These are phyloP conservation scores for Penaeus indicus DNA, from an alignment of 1,140 invertebrate species.

Conservation along the genomic window DNA sequence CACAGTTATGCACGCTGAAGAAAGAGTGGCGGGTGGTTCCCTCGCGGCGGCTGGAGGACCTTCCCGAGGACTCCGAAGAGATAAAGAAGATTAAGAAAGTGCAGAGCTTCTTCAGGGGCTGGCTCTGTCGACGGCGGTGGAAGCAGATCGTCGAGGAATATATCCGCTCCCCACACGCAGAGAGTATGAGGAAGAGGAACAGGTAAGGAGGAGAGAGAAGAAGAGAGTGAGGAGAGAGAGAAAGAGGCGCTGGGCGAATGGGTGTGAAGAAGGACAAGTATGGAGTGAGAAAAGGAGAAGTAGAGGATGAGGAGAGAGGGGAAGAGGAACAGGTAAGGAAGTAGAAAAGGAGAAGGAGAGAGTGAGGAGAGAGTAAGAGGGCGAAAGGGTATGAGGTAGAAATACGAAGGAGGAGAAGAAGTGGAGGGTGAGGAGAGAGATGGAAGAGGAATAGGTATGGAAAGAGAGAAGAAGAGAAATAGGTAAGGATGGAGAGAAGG, in stretches of 20 bases:
- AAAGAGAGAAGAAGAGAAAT: background rate
- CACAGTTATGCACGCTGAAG: conserved; percentile 84
- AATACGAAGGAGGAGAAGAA: background rate
- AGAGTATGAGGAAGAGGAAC: conserved; percentile 94
- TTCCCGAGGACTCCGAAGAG: conserved; percentile 69
- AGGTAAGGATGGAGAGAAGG: background rate
- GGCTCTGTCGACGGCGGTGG: conserved; percentile 93
- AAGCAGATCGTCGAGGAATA: conserved; percentile 96
- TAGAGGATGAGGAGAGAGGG: no score
- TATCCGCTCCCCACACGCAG: conserved; percentile 93
- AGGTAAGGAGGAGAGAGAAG: conserved; percentile 73
- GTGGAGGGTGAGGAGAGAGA: background rate
- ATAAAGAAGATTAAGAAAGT: conserved; percentile 92
- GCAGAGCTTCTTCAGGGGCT: conserved; percentile 93
- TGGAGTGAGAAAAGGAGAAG: background rate
- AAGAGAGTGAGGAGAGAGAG: no score
- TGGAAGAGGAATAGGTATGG: background rate
- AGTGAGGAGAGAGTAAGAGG: background rate
- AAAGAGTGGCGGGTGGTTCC: conserved; percentile 78
- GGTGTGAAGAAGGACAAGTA: background rate
- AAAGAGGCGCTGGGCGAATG: background rate
- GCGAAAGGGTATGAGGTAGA: background rate
- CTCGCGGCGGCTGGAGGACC: conserved; percentile 59
- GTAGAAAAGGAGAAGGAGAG: background rate
- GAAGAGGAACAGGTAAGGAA: background rate